Evolutionary conservation across 64 coral and sea anemone species (phyloP).

Genomic region (Acropora tenuis): DNA sequence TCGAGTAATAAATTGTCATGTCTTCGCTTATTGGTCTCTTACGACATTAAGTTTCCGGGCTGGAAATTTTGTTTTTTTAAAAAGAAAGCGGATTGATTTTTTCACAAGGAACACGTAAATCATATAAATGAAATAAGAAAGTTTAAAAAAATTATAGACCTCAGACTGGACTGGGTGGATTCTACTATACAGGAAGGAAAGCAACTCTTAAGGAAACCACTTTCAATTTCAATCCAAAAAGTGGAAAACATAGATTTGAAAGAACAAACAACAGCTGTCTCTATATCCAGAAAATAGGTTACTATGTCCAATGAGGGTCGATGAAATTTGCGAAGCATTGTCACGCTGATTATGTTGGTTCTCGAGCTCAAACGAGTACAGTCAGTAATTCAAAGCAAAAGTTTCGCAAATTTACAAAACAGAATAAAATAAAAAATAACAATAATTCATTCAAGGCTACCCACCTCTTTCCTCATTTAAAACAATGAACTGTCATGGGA

Average conservation of each 20-base stretch:
- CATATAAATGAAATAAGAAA: no score
- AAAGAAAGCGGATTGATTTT: neutral
- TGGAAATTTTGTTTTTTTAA: neutral
- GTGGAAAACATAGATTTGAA: neutral
- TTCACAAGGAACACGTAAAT: no score
- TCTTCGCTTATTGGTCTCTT: neutral
- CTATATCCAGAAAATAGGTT: neutral
- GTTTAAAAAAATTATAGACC: no score
- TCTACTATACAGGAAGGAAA: no score
- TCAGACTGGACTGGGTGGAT: no score
- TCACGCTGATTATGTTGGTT: no score
- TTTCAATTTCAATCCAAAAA: neutral
- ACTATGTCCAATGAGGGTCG: neutral
- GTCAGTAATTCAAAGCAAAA: no score
- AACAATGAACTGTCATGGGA: neutral
- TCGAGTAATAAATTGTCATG: neutral
- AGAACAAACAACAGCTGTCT: neutral
- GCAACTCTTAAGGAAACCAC: neutral
- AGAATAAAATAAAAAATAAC: no score
- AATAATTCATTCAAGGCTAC: neutral
- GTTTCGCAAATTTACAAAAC: no score
- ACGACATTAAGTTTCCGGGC: neutral
- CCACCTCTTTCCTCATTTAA: neutral
- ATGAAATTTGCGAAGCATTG: neutral
- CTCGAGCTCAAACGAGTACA: no score